phyloP scores from a whole-genome alignment of 2,888 invertebrate species.

The Conomelus anceps region DNA sequence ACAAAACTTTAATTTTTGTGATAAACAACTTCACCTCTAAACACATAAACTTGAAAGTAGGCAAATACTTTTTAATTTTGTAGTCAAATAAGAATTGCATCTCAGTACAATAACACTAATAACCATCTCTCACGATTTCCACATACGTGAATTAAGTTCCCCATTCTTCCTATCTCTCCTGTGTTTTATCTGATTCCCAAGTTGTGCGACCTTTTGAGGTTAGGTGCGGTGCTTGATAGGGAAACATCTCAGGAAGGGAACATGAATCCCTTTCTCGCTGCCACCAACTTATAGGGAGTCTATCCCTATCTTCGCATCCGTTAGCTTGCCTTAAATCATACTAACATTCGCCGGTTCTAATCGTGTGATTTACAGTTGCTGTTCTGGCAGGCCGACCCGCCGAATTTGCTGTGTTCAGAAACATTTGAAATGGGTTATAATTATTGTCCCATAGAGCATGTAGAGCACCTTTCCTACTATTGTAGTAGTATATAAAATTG shows the following conservation, averaged over 20 bases:
- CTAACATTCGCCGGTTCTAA: not conserved
- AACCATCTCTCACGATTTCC: not conserved
- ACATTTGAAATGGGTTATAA: not conserved
- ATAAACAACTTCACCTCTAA: no score
- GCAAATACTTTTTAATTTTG: no score
- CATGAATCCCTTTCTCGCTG: not conserved
- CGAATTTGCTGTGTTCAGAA: not conserved
- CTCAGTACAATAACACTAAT: not conserved
- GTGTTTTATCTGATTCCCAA: not conserved
- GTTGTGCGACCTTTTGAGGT: not conserved
- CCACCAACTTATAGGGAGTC: not conserved
- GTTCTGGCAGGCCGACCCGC: not conserved
- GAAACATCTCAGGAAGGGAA: not conserved
- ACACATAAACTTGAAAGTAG: no score
- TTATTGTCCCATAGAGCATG: not conserved
- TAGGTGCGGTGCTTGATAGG: not conserved
- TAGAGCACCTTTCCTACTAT: no score
- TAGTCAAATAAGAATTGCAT: no score
- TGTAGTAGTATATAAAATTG: no score
- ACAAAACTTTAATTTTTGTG: no score
- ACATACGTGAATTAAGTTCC: not conserved
- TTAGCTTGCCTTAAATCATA: not conserved
- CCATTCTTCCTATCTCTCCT: not conserved
- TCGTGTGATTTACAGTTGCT: not conserved
- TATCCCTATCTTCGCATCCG: not conserved